Conservation (phyloP, 2,113 vertebrate species). For the Cebidichthys violaceus region DNA sequence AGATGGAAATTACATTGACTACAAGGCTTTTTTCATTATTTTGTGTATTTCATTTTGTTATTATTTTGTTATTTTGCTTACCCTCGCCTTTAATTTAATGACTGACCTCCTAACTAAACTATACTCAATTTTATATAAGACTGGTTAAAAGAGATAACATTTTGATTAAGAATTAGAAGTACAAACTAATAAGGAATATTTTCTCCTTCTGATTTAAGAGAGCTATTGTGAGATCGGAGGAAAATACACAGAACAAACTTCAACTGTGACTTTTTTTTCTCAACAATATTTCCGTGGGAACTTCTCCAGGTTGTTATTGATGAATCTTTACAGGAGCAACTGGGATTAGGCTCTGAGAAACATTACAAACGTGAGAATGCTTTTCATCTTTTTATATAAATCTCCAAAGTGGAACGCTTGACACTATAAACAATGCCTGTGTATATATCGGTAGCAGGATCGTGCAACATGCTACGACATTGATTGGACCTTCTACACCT, state of each 20-base stretch:
- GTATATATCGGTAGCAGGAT: not conserved
- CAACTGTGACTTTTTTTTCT: not conserved
- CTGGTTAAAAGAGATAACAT: not conserved
- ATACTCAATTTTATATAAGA: conserved; percentile 5
- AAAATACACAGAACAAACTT: not conserved
- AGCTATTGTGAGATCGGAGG: not conserved
- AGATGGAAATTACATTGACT: not conserved
- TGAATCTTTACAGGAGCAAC: not conserved
- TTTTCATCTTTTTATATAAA: conserved; percentile 24
- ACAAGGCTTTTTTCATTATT: not conserved
- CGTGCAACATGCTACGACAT: too few relatives aligned
- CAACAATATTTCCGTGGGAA: not conserved
- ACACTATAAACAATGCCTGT: conserved; percentile 20
- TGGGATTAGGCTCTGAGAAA: conserved; percentile 11
- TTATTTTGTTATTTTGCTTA: not conserved
- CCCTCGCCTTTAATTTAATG: not conserved
- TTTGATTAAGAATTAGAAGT: not conserved
- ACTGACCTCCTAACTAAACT: not conserved
- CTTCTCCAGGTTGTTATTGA: not conserved
- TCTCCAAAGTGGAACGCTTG: conserved; percentile 34
- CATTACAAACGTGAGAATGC: conserved; percentile 18
- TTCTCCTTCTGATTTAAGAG: not conserved
- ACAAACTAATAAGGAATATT: not conserved
- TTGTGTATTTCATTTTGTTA: not conserved
- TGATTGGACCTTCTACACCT: not conserved